phyloP scores from a whole-genome alignment of 2,888 invertebrate genomes.

The Zygaena filipendulae region DNA sequence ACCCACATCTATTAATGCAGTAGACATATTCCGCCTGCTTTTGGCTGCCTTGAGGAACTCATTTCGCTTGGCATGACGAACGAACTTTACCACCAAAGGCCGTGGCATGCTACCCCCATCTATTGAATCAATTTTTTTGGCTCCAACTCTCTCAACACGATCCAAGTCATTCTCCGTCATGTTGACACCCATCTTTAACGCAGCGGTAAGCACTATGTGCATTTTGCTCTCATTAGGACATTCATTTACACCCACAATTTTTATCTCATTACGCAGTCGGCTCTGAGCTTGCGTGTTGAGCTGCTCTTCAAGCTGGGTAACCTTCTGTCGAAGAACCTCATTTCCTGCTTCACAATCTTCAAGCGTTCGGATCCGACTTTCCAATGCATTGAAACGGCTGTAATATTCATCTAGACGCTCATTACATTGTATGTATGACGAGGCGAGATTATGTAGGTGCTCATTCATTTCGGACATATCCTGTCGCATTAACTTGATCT shows the following conservation, averaged over 20 bases:
- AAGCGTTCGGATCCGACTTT: slow-evolving; percentile 1
- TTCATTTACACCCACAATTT: slow-evolving; percentile 6
- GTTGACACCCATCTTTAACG: slow-evolving; percentile 1
- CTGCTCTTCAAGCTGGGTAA: slow-evolving; percentile 1
- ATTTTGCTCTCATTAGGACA: slow-evolving; percentile 1
- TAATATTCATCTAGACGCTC: slow-evolving; percentile 4
- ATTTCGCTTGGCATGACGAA: too few relatives aligned
- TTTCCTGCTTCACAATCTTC: too few relatives aligned
- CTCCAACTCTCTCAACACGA: slow-evolving; percentile 1
- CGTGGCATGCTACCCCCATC: too few relatives aligned
- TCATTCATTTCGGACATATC: slow-evolving; percentile 2
- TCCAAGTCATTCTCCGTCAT: slow-evolving; percentile 4
- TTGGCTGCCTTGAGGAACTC: too few relatives aligned
- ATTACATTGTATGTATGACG: slow-evolving; percentile 1
- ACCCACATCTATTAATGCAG: too few relatives aligned
- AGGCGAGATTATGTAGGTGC: slow-evolving; percentile 1
- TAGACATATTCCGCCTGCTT: too few relatives aligned
- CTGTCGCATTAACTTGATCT: slow-evolving; percentile 1
- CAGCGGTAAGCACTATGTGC: slow-evolving; percentile 1
- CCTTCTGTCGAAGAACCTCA: too few relatives aligned
- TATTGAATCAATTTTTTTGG: slow-evolving; percentile 2
- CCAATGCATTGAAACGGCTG: background rate
- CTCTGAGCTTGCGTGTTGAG: slow-evolving; percentile 2
- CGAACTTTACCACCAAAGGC: too few relatives aligned
- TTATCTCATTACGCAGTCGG: slow-evolving; percentile 4